Evolutionary conservation across 1,140 invertebrate genomes (phyloP), one percentile per base, ranked within the genome.

Genomic region (Sminthurinus signatus): DNA sequence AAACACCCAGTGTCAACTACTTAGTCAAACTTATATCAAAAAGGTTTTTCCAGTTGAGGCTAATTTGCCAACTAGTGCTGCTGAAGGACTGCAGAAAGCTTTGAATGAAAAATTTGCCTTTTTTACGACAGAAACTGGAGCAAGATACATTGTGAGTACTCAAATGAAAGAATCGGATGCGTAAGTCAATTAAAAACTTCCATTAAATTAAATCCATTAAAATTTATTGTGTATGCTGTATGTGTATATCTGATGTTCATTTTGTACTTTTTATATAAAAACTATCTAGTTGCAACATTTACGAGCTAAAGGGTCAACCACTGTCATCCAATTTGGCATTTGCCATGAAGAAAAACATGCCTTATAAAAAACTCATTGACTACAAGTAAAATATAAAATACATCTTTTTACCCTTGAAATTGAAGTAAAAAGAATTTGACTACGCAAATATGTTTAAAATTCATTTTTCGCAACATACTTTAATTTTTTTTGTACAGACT

Each of bases 51-150:
- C 29, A 36, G 31, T 54, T 39, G 46, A 28, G 17, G 4, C 31
- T 4, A 58, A 2, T 21, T 23, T 64, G 21, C 62, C 62, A 17
- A 50, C 21, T 25, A 29, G n/a, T n/a, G 58, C 42, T 42, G 29
- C 31, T 19, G 54, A 64, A n/a, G 62, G 62, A 1, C 21, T 64
- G 3, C 36, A 52, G n/a, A 51, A 43, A 28, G 62, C 58, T 8
- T n/a, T 59, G 5, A 58, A n/a, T 19, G 62, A 43, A 27, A 57
- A 58, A 52, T 64, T 64, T 58, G 62, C 62, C 1, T 64, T 64
- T 52, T 17, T 64, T 14, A 25, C 55, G 17, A 21, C 62, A 0
- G 42, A 25, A 19, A 39, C 54, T 15, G 62, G 62, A 27, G 36
- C 55, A 0, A 19, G 62, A 42, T 39, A 64, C 21, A 23, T 23